Evolutionary conservation across 2,888 invertebrate genomes (phyloP).

Genomic region (Spodoptera littoralis): DNA sequence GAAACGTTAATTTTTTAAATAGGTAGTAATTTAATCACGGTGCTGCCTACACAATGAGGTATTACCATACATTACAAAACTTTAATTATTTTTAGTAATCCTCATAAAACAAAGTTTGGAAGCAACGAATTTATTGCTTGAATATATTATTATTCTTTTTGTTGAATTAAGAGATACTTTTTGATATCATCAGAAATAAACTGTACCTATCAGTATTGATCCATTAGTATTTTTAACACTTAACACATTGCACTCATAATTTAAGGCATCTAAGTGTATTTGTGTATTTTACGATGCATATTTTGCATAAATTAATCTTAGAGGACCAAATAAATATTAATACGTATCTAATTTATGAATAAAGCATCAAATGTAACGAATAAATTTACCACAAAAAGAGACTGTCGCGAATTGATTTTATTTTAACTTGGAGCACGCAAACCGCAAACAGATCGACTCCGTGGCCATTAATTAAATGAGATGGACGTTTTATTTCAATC

Average conservation of each 20-base stretch:
- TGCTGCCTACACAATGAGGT: background rate
- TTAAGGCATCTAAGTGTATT: too few species aligned
- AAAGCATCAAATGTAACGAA: constrained; percentile 25
- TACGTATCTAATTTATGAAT: constrained; percentile 36
- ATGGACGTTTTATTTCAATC: constrained; percentile 57
- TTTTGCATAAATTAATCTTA: constrained; percentile 22
- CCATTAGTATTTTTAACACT: too few species aligned
- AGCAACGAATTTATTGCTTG: background rate
- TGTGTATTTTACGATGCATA: constrained; percentile 1
- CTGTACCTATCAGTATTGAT: too few species aligned
- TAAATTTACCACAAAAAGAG: constrained; percentile 38
- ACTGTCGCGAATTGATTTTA: constrained; percentile 42
- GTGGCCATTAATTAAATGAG: constrained; percentile 49
- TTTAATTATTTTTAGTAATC: constrained; percentile 9
- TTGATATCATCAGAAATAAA: too few species aligned
- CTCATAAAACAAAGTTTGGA: background rate
- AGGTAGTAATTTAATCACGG: constrained; percentile 16
- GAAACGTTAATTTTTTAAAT: background rate
- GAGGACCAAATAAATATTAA: constrained; percentile 19
- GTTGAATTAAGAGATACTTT: too few species aligned
- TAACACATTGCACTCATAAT: too few species aligned
- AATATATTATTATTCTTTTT: too few species aligned
- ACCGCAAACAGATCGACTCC: constrained; percentile 28
- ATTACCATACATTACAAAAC: constrained; percentile 1
- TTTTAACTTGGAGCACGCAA: constrained; percentile 30